A percentile compares a stretch with the other conserved stretches of the same genome.
Evolutionary conservation across 2,113 vertebrate genomes (phyloP).

Genomic region (Neolamprologus hecqui): DNA sequence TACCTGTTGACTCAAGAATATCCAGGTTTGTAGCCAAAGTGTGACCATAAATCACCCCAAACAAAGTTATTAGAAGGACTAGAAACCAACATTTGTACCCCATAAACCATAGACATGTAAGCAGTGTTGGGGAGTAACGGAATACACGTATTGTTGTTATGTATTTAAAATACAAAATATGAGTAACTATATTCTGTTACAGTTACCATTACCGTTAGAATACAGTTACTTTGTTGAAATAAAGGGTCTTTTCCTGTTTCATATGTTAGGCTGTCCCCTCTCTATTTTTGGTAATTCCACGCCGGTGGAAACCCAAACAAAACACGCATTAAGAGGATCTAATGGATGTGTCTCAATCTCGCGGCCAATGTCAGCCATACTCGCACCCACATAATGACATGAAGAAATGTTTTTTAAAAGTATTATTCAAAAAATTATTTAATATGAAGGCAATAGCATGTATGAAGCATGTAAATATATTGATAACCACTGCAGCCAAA

Average conservation of each 20-base stretch:
- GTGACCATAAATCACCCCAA: neutral
- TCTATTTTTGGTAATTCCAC: neutral
- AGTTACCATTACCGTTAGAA: neutral
- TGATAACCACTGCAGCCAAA: neutral
- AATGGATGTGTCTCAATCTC: neutral
- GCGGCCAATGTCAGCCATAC: neutral
- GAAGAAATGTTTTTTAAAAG: neutral
- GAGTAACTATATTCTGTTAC: neutral
- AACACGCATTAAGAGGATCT: neutral
- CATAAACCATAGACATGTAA: neutral
- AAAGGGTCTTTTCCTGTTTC: neutral
- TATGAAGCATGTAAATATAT: neutral
- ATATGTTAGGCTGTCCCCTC: neutral
- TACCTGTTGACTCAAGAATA: neutral
- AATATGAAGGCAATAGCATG: neutral
- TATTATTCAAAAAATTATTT: neutral
- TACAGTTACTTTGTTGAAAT: neutral
- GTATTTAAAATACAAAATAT: neutral
- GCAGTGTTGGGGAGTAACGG: neutral
- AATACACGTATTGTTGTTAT: neutral
- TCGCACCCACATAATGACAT: neutral
- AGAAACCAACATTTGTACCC: neutral
- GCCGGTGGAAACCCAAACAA: neutral
- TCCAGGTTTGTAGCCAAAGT: neutral
- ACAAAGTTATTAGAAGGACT: neutral